Percentiles rank a stretch among this genome's conserved stretches.
These are phyloP conservation scores for Romanogobio albipinnatus DNA, from an alignment of 2,113 vertebrate genomes.

Conservation along the genomic window DNA sequence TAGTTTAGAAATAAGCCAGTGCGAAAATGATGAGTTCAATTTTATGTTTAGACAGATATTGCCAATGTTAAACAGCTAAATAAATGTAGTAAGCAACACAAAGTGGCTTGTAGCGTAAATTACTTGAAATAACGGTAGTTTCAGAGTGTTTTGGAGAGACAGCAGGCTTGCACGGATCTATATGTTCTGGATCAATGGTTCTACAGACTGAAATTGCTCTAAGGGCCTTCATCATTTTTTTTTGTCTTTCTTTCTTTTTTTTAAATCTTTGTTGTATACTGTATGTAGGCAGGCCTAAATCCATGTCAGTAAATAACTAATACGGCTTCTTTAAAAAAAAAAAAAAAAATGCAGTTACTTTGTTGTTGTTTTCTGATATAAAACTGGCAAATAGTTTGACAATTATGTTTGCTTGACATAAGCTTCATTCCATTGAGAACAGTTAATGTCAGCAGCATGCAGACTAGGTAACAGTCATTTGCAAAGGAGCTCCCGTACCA, in stretches of 20 bases:
- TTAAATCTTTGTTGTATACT: not conserved
- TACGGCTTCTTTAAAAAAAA: not conserved
- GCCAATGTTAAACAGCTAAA: not conserved
- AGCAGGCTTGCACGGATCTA: not conserved
- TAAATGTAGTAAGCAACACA: not conserved
- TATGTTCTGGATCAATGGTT: slow-evolving; percentile 24
- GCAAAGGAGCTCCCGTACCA: slow-evolving; percentile 33
- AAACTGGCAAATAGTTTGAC: slow-evolving; percentile 28
- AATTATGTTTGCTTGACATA: slow-evolving; percentile 55
- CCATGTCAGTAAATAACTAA: slow-evolving; percentile 5
- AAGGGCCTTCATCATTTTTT: not conserved
- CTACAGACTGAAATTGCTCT: not conserved
- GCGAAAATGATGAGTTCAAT: not conserved
- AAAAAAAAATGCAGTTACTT: not conserved
- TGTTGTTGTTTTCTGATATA: slow-evolving; percentile 14
- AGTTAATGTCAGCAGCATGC: slow-evolving; percentile 53
- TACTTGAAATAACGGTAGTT: not conserved
- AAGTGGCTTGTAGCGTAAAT: too few species aligned
- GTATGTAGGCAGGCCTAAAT: not conserved
- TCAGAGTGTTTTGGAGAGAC: not conserved
- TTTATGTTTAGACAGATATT: not conserved
- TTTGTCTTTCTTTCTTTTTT: not conserved
- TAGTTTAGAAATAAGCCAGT: not conserved
- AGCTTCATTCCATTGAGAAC: slow-evolving; percentile 50
- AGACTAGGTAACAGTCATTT: slow-evolving; percentile 49